These are phyloP conservation scores for Tinea semifulvella DNA, from an alignment of 2,888 invertebrate species.

Conservation along the genomic window DNA sequence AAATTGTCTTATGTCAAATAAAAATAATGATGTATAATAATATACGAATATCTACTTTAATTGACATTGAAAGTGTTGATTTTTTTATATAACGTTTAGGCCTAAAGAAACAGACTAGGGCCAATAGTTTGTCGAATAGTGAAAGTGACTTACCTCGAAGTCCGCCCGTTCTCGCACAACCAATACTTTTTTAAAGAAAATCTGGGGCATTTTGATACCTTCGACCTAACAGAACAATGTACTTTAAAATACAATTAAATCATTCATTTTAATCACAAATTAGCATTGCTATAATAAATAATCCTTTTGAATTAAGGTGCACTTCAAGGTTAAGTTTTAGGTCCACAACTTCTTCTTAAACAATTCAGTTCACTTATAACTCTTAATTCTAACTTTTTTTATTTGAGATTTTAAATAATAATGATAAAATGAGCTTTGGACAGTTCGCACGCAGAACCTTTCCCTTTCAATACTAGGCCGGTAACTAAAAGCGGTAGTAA, in stretches of 20 bases:
- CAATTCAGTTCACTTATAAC: no score
- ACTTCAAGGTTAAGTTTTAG: not conserved
- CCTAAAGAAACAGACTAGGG: no score
- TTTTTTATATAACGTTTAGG: no score
- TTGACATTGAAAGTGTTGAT: no score
- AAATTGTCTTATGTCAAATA: no score
- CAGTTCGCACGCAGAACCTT: slow-evolving; percentile 27
- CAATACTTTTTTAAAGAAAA: slow-evolving; percentile 65
- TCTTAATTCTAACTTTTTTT: not conserved
- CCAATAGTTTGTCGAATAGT: slow-evolving; percentile 36
- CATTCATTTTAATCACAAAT: not conserved
- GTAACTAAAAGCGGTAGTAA: slow-evolving; percentile 51
- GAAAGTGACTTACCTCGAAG: slow-evolving; percentile 62
- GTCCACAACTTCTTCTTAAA: not conserved
- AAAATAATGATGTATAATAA: no score
- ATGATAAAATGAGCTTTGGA: not conserved
- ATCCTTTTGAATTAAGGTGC: not conserved
- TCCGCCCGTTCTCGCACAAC: slow-evolving; percentile 51
- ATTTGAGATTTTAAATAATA: not conserved
- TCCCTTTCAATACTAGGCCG: slow-evolving; percentile 49
- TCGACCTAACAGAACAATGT: slow-evolving; percentile 10
- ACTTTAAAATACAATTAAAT: not conserved
- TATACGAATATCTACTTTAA: no score
- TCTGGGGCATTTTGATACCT: slow-evolving; percentile 49
- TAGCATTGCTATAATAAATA: not conserved